Conservation (phyloP, 2,888 invertebrate genomes). For the Laothoe populi region DNA sequence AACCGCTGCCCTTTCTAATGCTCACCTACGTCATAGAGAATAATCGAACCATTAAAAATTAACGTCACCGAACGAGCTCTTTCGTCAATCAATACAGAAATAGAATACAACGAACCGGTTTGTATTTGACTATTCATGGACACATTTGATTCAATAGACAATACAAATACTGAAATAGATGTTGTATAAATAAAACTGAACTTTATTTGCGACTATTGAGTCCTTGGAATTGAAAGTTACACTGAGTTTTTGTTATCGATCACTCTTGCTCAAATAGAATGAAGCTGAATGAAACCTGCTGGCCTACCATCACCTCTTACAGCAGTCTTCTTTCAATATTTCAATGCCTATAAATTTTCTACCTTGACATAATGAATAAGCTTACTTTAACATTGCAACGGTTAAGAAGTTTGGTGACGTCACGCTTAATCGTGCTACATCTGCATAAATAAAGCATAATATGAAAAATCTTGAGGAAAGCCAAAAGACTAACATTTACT, state of each 20-base stretch:
- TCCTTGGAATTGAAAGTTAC: conserved; percentile 2
- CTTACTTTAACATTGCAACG: too few species aligned
- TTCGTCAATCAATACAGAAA: conserved; percentile 7
- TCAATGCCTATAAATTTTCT: too few species aligned
- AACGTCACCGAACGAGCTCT: background rate
- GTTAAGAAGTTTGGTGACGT: too few species aligned
- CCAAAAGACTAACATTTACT: conserved; percentile 4
- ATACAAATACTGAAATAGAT: conserved; percentile 16
- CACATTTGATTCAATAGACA: background rate
- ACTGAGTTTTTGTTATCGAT: too few species aligned
- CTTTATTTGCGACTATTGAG: background rate
- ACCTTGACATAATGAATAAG: too few species aligned
- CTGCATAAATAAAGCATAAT: too few species aligned
- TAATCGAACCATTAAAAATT: conserved; percentile 17
- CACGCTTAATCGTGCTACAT: too few species aligned
- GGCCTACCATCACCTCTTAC: too few species aligned
- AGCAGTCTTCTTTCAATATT: too few species aligned
- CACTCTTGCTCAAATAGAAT: too few species aligned
- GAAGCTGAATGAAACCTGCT: too few species aligned
- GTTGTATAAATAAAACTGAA: conserved; percentile 6
- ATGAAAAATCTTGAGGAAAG: background rate
- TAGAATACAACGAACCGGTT: conserved; percentile 23
- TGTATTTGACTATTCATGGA: conserved; percentile 12
- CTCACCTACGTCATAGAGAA: conserved; percentile 17
- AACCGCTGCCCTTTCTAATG: background rate